A percentile compares a stretch with the other conserved stretches of the same genome.
phyloP scores from a whole-genome alignment of 2,888 invertebrate species.

The Chrysolina oricalcia region DNA sequence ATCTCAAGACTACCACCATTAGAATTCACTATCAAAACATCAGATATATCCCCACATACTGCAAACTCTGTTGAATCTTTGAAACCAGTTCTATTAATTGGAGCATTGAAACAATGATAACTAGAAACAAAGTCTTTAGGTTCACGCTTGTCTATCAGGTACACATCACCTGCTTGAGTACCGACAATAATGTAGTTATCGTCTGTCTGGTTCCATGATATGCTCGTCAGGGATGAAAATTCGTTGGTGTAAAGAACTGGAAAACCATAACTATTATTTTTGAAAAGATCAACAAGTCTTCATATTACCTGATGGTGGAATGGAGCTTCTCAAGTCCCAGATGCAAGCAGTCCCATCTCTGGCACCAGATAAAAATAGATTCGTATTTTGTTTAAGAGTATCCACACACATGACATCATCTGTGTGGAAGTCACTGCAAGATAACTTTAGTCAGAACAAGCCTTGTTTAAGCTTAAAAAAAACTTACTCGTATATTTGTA shows the following conservation, averaged over 20 bases:
- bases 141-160: slow-evolving; percentile 73
- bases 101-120: slow-evolving; percentile 65
- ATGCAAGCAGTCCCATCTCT: slow-evolving; percentile 71
- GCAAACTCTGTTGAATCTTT: slow-evolving; percentile 71
- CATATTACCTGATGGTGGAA: slow-evolving; percentile 64
- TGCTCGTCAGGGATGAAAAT: slow-evolving; percentile 69
- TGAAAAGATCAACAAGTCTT: background rate
- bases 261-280: slow-evolving; percentile 21
- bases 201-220: slow-evolving; percentile 70
- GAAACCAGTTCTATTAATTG: slow-evolving; percentile 70
- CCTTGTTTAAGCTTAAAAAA: slow-evolving; percentile 25
- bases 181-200: slow-evolving; percentile 73
- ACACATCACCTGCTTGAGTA: slow-evolving; percentile 73
- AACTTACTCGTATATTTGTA: slow-evolving; percentile 54
- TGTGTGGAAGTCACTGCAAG: slow-evolving; percentile 67
- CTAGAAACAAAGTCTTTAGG: slow-evolving; percentile 65
- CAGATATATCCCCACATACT: slow-evolving; percentile 72
- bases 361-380: slow-evolving; percentile 74
- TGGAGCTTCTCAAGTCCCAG: slow-evolving; percentile 72
- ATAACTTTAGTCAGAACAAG: slow-evolving; percentile 28
- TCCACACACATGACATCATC: slow-evolving; percentile 69
- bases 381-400: slow-evolving; percentile 71
- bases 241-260: slow-evolving; percentile 70
- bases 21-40: slow-evolving; percentile 71
- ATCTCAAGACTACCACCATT: slow-evolving; percentile 64